Conservation (phyloP, 2,797 vertebrate species). For the Enoplosus armatus region DNA sequence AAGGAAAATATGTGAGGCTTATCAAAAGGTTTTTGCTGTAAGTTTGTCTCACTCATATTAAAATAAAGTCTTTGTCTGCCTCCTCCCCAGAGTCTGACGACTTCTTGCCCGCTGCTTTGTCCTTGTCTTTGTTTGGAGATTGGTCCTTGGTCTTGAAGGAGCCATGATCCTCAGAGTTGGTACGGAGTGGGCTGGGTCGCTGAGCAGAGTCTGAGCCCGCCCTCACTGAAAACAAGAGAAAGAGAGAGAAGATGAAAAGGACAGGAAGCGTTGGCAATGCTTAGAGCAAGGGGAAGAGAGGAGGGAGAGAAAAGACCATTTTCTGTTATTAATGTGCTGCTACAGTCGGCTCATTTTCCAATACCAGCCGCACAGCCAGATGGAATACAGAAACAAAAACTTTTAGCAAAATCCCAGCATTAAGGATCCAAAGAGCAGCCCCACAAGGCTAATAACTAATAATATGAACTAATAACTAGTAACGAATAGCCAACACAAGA, state of each 20-base stretch:
- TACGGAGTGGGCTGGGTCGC: conserved; percentile 83
- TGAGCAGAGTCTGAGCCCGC: conserved; percentile 77
- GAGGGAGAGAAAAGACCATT: too few species aligned
- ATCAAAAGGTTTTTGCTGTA: conserved; percentile 6
- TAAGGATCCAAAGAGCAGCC: not conserved
- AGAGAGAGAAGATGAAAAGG: not conserved
- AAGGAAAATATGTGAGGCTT: conserved; percentile 34
- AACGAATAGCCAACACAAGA: too few species aligned
- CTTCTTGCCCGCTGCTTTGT: conserved; percentile 87
- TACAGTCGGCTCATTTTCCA: not conserved
- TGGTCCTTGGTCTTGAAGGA: conserved; percentile 84
- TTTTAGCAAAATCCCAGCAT: not conserved
- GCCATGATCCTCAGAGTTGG: conserved; percentile 83
- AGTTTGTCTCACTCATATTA: conserved; percentile 84
- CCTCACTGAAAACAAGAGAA: conserved; percentile 58
- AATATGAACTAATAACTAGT: too few species aligned
- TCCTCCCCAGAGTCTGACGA: conserved; percentile 93
- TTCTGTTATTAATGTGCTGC: too few species aligned
- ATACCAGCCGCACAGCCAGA: not conserved
- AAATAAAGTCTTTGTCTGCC: conserved; percentile 94
- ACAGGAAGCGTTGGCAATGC: not conserved
- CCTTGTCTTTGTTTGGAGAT: conserved; percentile 82
- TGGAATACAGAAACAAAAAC: not conserved
- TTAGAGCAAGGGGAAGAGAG: not conserved
- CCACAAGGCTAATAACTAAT: too few species aligned